A percentile compares a stretch with the other conserved stretches of the same genome.
phyloP scores from a whole-genome alignment of 2,113 vertebrate genomes.

The Monopterus albus region DNA sequence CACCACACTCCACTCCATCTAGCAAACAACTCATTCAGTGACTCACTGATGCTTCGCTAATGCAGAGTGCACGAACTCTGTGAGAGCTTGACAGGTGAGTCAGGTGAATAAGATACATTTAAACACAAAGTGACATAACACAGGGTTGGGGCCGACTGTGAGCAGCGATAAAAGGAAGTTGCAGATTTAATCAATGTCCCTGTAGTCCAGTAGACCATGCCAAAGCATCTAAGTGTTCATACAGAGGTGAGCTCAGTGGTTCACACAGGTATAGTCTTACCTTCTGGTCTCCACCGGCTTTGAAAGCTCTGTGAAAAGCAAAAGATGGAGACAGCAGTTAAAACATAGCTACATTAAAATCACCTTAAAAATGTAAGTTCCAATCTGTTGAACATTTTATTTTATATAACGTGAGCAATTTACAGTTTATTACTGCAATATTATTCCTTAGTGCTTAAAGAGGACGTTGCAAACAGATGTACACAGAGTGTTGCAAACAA shows the following conservation, averaged over 20 bases:
- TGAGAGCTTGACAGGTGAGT: slow-evolving; percentile 45
- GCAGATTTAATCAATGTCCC: slow-evolving; percentile 39
- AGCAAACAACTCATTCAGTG: slow-evolving; percentile 50
- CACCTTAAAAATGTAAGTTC: background rate
- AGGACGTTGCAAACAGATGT: no score
- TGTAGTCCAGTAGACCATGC: slow-evolving; percentile 35
- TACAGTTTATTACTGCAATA: no score
- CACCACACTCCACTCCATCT: slow-evolving; percentile 46
- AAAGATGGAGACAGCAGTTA: slow-evolving; percentile 9
- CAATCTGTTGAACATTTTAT: no score
- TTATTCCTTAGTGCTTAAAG: no score
- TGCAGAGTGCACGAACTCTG: slow-evolving; percentile 34
- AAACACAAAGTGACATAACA: slow-evolving; percentile 60
- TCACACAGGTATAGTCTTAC: slow-evolving; percentile 65
- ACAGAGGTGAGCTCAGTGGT: slow-evolving; percentile 11
- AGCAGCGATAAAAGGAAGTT: slow-evolving; percentile 39
- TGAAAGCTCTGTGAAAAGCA: slow-evolving; percentile 73
- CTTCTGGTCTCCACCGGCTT: slow-evolving; percentile 76
- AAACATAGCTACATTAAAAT: background rate
- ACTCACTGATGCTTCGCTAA: slow-evolving; percentile 59
- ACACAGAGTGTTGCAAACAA: background rate
- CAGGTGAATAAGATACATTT: slow-evolving; percentile 39
- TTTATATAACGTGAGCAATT: no score
- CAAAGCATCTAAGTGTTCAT: slow-evolving; percentile 35
- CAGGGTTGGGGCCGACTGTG: slow-evolving; percentile 28